Percentiles rank a stretch among this genome's conserved stretches.
phyloP scores from a whole-genome alignment of 1,140 invertebrate species.

The Neoseiulus cucumeris region DNA sequence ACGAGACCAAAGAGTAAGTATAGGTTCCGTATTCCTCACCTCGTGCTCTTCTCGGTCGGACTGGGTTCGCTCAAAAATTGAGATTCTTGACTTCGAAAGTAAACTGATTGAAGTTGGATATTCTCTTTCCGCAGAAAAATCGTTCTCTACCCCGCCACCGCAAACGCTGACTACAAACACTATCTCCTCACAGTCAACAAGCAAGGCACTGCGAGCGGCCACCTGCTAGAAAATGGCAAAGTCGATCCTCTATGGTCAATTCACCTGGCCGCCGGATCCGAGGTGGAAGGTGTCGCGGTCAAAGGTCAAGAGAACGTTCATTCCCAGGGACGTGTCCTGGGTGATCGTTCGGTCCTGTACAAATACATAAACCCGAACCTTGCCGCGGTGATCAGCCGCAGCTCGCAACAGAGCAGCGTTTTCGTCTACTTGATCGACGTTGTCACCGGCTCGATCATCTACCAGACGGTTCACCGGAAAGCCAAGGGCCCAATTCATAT shows the following conservation, averaged over 20 bases:
- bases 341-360: constrained; percentile 86
- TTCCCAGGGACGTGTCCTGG: constrained; percentile 80
- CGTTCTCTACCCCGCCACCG: constrained; percentile 45
- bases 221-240: constrained; percentile 11
- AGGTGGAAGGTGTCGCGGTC: constrained; percentile 39
- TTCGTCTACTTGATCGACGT: constrained; percentile 63
- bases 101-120: constrained; percentile 24
- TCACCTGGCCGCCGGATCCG: constrained; percentile 24
- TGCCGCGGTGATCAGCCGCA: constrained; percentile 50
- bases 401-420: constrained; percentile 10
- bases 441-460: constrained; percentile 49
- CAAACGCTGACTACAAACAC: neutral
- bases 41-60: neutral
- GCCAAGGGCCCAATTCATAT: constrained; percentile 61
- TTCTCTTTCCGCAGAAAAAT: constrained; percentile 44
- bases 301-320: constrained; percentile 66
- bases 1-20: constrained; percentile 35
- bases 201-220: neutral
- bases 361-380: constrained; percentile 98
- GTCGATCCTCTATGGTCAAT: constrained; percentile 19
- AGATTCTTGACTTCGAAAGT: neutral
- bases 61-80: neutral
- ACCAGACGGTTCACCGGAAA: constrained; percentile 29
- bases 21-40: neutral
- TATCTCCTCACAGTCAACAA: neutral